phyloP scores from a whole-genome alignment of 2,113 vertebrate genomes.

The Calyptommatus sinebrachiatus region DNA sequence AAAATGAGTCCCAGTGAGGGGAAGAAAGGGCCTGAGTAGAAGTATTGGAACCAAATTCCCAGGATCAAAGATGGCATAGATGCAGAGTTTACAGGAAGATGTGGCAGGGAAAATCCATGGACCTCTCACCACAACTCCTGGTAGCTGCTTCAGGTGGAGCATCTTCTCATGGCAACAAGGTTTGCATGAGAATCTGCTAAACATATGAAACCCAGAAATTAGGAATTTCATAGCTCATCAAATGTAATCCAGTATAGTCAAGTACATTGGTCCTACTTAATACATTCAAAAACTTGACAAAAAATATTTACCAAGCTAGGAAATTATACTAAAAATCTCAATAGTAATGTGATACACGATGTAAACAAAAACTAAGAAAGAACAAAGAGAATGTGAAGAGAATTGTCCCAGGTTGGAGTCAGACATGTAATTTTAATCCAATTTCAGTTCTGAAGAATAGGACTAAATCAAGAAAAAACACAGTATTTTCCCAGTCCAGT shows the following conservation, averaged over 20 bases:
- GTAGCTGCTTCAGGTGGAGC: no score
- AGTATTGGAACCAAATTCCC: not conserved
- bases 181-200: no score
- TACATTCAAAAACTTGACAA: not conserved
- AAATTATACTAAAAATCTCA: not conserved
- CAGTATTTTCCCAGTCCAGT: no score
- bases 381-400: not conserved
- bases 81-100: not conserved
- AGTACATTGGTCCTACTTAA: not conserved
- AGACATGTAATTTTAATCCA: no score
- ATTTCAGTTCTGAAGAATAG: not conserved
- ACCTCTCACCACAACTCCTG: no score
- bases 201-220: not conserved
- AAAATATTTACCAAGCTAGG: not conserved
- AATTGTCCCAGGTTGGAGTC: no score
- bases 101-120: no score
- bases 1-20: no score
- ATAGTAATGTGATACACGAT: not conserved
- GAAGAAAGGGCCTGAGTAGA: no score
- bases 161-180: no score
- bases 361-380: not conserved
- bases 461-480: no score
- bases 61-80: not conserved
- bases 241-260: not conserved
- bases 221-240: not conserved